Base-by-base conservation (phyloP, 2,797 vertebrate species). In the Sebastes vulpes region DNA sequence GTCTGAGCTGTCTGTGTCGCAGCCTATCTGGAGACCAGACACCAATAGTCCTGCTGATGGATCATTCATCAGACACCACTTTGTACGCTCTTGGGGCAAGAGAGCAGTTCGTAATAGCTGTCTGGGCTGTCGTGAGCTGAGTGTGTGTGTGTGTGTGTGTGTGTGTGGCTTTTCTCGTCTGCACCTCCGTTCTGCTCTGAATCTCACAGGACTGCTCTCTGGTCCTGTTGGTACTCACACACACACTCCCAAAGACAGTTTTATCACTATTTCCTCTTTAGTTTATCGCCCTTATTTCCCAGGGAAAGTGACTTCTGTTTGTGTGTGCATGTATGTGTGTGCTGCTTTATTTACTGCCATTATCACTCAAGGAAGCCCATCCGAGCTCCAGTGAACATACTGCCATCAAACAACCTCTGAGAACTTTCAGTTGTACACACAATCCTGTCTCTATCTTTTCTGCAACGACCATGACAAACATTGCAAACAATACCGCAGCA, bases 21-120 rank as follows among this genome's bases (percentile, higher is more conserved):
- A 48, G 60, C 68, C 75, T 64, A 58, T 80, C 73, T 67, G 70
- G 54, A 70, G 75, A 85, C 71, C 63, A 77, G 80, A 73, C 86
- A 77, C 81, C 78, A 72, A 60, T 57, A 68, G 65, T 70, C 75
- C 64, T 56, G 53, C 79, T 91, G 89, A 93, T 85, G 85, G 89
- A 72, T 87, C 89, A 88, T 90, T 83, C 83, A 87, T 91, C 84
- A 92, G 69, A 78, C 50, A 54, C 84, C 81, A 67, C 85, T 84
- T 77, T 84, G 76, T 83, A 85, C n/a, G 21, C 77, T 70, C 63
- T 32, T 67, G 48, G 80, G 67, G 2, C 66, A 81, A 68, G 70
- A 77, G 76, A 82, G 77, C 83, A 84, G 65, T 88, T 89, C 25
- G 57, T 88, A 87, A 91, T 90, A 85, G 80, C 70, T 82, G 83